These are phyloP conservation scores for Alcis repandata DNA, from an alignment of 2,888 invertebrate species.

Conservation along the genomic window DNA sequence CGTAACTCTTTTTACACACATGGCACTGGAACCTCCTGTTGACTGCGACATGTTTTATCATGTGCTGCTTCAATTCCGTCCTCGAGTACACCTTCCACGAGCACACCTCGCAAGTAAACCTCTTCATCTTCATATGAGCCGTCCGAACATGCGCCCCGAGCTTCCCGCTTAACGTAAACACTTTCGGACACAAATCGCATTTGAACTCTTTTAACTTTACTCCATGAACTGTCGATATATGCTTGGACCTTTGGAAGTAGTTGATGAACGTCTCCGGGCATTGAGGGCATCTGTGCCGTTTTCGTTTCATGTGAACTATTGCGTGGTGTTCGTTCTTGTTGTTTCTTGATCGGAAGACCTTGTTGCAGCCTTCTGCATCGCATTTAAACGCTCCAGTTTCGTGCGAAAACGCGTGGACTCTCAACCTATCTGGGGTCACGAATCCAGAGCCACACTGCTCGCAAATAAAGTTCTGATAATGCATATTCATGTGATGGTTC, in stretches of 20 bases:
- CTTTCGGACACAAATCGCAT: constrained; percentile 73
- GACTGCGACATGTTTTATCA: constrained; percentile 79
- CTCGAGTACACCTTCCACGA: constrained; percentile 85
- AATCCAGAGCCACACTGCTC: constrained; percentile 79
- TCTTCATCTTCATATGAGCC: constrained; percentile 78
- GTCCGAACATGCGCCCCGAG: constrained; percentile 71
- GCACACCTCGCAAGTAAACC: constrained; percentile 79
- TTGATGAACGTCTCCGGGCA: constrained; percentile 76
- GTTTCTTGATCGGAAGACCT: constrained; percentile 80
- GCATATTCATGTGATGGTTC: constrained; percentile 81
- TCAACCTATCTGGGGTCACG: constrained; percentile 72
- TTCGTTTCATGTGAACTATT: constrained; percentile 78
- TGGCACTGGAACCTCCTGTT: constrained; percentile 81
- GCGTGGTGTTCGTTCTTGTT: constrained; percentile 81
- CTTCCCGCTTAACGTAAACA: constrained; percentile 75
- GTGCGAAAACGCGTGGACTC: constrained; percentile 73
- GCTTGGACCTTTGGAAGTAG: constrained; percentile 79
- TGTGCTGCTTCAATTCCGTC: constrained; percentile 84
- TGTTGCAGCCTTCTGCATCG: constrained; percentile 72
- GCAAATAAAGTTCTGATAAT: constrained; percentile 79
- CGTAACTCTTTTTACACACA: constrained; percentile 83
- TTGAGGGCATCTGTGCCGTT: constrained; percentile 75
- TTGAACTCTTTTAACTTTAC: constrained; percentile 77
- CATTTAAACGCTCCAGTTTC: constrained; percentile 75
- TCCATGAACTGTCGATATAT: constrained; percentile 70